Base-by-base conservation (phyloP, 2,797 vertebrate species). In the Sylvia borin region DNA sequence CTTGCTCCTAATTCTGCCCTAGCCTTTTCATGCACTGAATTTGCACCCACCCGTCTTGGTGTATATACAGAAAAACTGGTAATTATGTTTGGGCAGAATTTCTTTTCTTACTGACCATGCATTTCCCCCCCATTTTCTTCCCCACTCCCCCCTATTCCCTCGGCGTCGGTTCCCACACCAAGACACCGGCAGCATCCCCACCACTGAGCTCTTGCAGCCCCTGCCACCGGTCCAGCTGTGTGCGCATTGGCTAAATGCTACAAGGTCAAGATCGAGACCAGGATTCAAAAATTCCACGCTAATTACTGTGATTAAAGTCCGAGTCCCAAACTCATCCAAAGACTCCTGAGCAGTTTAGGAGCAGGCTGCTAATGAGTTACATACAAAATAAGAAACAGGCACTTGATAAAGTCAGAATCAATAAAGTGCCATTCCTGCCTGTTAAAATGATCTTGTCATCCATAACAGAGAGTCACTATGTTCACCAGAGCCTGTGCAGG, bases 261-360 rank as follows among this genome's bases (percentile, higher is more conserved):
- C 93, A 92, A 66, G 97, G 96, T 97, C 96, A 96, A 93, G 82
- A 92, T 38, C 1, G 57, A 95, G 95, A 93, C 42, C 87, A 65
- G 70, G 67, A 94, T 95, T 94, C 54, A 80, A 95, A 97, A 97
- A 97, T 95, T 96, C 95, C 83, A 96, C 9, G 77, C 94, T 97
- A 97, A 97, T 97, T 96, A 95, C 93, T 94, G 79, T 95, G 94
- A 96, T 96, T 97, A 96, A 95, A 95, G 89, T 61, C 93, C 1
- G 4, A 76, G 77, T 92, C 86, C 92, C 93, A 77, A 92, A 91
- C 58, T 64, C 83, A 96, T 78, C 78, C 77, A 77, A 91, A 85
- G 88, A 73, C 77, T 97, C 88, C 13, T 0, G 10, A 86, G 88
- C 74, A 48, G 54, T 93, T 97, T 90, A 96, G 84, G 67, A 94